Percentiles rank a stretch among this genome's conserved stretches.
Evolutionary conservation across 2,797 vertebrate species (phyloP).

Genomic region (Clarias platycephalus): DNA sequence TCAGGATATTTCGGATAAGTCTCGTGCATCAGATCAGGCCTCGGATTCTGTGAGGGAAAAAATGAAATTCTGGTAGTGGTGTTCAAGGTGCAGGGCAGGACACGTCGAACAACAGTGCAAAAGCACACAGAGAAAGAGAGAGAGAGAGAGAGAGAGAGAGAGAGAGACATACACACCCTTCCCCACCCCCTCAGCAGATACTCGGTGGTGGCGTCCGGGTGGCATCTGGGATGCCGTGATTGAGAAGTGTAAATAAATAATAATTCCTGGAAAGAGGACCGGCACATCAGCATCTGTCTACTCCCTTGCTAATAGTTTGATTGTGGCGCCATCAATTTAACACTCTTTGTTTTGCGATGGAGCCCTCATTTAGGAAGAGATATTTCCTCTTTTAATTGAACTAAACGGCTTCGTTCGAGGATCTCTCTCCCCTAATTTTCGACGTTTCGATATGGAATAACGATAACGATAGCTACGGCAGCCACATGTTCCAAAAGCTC

Average conservation of each 20-base stretch:
- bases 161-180: conserved; percentile 40
- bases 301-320: conserved; percentile 84
- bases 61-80: background rate
- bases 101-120: background rate
- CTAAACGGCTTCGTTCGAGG: conserved; percentile 76
- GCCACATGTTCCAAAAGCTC: conserved; percentile 51
- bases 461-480: conserved; percentile 40
- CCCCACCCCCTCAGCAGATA: conserved; percentile 59
- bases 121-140: background rate
- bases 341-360: conserved; percentile 78
- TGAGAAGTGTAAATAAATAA: conserved; percentile 88
- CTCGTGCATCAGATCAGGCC: background rate
- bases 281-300: conserved; percentile 83
- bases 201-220: conserved; percentile 68
- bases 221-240: conserved; percentile 83
- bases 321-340: conserved; percentile 82
- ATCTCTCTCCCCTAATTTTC: conserved; percentile 63
- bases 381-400: conserved; percentile 78
- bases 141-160: conserved; percentile 38
- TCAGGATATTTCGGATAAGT: conserved; percentile 33
- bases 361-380: conserved; percentile 72
- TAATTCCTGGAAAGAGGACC: conserved; percentile 84
- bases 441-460: conserved; percentile 42
- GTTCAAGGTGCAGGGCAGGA: background rate
- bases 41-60: background rate